A percentile compares a stretch with the other conserved stretches of the same genome.
These are phyloP conservation scores for Conus canariensis DNA, from an alignment of 2,888 invertebrate species.

Conservation along the genomic window DNA sequence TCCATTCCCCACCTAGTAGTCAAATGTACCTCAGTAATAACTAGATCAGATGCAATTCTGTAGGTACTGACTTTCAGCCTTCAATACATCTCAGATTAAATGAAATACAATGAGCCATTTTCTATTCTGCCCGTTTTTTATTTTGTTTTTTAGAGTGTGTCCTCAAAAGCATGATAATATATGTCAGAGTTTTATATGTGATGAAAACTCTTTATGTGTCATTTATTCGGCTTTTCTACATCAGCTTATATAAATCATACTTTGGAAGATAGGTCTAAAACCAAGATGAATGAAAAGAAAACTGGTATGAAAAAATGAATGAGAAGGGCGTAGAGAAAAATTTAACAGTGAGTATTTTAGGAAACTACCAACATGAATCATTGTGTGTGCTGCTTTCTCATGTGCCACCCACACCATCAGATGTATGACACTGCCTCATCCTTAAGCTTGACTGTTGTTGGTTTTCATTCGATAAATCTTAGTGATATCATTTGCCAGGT, in stretches of 20 bases:
- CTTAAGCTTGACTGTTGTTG: not conserved
- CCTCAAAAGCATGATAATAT: not conserved
- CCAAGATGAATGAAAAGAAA: not conserved
- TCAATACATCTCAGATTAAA: no score
- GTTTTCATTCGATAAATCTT: not conserved
- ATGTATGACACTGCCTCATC: not conserved
- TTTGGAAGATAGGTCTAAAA: not conserved
- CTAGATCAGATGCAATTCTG: no score
- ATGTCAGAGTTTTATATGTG: not conserved
- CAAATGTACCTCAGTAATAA: no score
- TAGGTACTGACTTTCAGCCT: no score
- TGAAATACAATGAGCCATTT: no score
- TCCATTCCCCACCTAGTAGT: no score
- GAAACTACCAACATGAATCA: constrained; percentile 34
- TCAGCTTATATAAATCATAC: not conserved
- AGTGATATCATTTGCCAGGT: not conserved
- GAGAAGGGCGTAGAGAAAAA: not conserved
- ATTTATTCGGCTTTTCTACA: not conserved
- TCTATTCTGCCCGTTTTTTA: no score
- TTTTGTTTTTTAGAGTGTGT: not conserved
- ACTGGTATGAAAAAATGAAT: not conserved
- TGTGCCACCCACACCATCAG: not conserved
- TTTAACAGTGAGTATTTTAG: not conserved
- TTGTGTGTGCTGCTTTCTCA: constrained; percentile 3
- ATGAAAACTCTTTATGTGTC: constrained; percentile 5